Evolutionary conservation across 1,140 invertebrate species (phyloP), one percentile per base, ranked within the genome.

Genomic region (Berghia stephanieae): DNA sequence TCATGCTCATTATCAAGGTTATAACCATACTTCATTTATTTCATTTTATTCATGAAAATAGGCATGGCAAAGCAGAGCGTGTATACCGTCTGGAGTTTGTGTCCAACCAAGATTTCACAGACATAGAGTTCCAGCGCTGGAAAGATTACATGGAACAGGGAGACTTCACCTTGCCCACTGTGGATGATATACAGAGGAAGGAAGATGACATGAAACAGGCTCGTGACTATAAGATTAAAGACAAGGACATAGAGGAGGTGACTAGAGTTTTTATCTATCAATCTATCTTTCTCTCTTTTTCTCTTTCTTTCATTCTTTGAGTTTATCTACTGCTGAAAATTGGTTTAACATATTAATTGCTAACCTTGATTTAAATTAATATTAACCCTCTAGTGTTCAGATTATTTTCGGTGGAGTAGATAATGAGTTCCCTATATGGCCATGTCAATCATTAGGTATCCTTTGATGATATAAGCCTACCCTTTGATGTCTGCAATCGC

Each of bases 41-140:
- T 69, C 38, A 70, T 55, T 31, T 60, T 78, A 5, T 66, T 18
- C 46, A 49, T 80, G 13, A 1, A 42, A 78, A 92, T 46, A 92
- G 95, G 57, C 96, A 98, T 88, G 97, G 96, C 0, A 92, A 92
- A 0, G 94, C 98, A 79, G 96, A 98, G 87, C 91, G 96, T 40
- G 96, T 98, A 0, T 99, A 98, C 87, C 90, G 97, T 42, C 90
- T 99, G 70, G 97, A 99, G 88, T 99, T 98, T 88, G 95, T 99
- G n/a, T 98, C 96, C 4, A 99, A 99, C 92, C 94, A 95, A 63
- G 95, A 97, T 84, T 99, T 99, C 86, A 94, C 94, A 0, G 95
- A 98, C 31, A 93, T 92, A 3, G 98, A 99, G 90, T 99, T 96
- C 87, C 91, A 92, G 46, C 97, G 98, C 87, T 99, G 97, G 97